These are phyloP conservation scores for Heloderma charlesbogerti DNA, from an alignment of 2,113 vertebrate genomes.

Conservation along the genomic window DNA sequence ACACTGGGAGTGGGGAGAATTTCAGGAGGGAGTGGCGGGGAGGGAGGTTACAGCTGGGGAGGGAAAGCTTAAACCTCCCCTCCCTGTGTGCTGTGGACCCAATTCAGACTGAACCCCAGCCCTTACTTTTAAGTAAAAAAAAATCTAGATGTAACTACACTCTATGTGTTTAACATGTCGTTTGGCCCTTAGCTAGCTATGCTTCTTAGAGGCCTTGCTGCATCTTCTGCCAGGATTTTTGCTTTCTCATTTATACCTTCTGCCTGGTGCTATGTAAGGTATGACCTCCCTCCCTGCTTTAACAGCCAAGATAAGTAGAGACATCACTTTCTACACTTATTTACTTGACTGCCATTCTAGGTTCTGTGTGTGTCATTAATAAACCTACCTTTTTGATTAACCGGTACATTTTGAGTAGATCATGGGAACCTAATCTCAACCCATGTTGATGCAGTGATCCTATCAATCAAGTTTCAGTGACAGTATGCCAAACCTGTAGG, in stretches of 20 bases:
- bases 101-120: too few relatives aligned
- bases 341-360: neutral
- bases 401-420: neutral
- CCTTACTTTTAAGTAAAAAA: too few relatives aligned
- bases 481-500: neutral
- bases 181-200: neutral
- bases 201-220: neutral
- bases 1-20: too few relatives aligned
- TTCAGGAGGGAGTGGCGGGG: too few relatives aligned
- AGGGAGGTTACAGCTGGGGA: too few relatives aligned
- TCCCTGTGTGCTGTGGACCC: too few relatives aligned
- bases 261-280: neutral
- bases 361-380: neutral
- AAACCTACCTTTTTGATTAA: neutral
- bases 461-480: neutral
- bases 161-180: too few relatives aligned
- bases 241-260: neutral
- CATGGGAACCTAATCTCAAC: neutral
- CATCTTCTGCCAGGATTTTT: neutral
- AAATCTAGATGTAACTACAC: too few relatives aligned
- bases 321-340: neutral
- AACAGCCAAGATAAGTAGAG: neutral
- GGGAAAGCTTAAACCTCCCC: too few relatives aligned
- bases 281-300: neutral
- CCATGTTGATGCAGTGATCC: neutral